A percentile compares a stretch with the other conserved stretches of the same genome.
Evolutionary conservation across 2,113 vertebrate genomes (phyloP).

Genomic region (Gallinago undulata): DNA sequence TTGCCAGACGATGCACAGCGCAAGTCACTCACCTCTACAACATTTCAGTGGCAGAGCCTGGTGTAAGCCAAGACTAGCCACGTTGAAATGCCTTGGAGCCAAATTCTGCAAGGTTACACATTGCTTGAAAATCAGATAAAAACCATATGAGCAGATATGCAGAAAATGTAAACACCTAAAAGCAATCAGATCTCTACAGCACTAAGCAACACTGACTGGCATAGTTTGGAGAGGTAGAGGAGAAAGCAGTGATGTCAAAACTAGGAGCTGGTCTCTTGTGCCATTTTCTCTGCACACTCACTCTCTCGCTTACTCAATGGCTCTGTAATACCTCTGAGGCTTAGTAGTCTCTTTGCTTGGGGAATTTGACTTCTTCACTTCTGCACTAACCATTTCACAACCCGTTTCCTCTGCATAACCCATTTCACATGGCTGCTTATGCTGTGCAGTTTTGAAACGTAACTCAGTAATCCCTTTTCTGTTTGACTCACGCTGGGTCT

Average conservation of each 20-base stretch:
- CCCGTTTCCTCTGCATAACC: too few relatives aligned
- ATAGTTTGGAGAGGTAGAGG: background rate
- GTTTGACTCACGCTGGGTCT: background rate
- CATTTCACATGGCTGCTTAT: background rate
- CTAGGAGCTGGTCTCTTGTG: background rate
- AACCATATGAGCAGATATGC: background rate
- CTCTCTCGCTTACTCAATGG: background rate
- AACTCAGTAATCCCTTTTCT: background rate
- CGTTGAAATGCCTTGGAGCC: background rate
- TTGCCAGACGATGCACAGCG: background rate
- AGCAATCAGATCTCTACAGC: background rate
- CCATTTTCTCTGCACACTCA: background rate
- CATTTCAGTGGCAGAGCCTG: background rate
- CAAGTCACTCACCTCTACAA: background rate
- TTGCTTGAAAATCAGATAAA: background rate
- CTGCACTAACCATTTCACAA: background rate
- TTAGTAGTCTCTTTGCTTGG: background rate
- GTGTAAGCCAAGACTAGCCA: background rate
- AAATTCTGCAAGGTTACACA: background rate
- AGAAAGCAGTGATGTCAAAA: background rate
- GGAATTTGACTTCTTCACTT: background rate
- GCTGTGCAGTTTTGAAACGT: background rate
- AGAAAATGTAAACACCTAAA: background rate
- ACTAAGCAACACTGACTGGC: background rate
- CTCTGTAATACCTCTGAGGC: background rate